A percentile compares a stretch with the other conserved stretches of the same genome.
phyloP scores from a whole-genome alignment of 2,113 vertebrate species.

The Myanophis thanlyinensis region DNA sequence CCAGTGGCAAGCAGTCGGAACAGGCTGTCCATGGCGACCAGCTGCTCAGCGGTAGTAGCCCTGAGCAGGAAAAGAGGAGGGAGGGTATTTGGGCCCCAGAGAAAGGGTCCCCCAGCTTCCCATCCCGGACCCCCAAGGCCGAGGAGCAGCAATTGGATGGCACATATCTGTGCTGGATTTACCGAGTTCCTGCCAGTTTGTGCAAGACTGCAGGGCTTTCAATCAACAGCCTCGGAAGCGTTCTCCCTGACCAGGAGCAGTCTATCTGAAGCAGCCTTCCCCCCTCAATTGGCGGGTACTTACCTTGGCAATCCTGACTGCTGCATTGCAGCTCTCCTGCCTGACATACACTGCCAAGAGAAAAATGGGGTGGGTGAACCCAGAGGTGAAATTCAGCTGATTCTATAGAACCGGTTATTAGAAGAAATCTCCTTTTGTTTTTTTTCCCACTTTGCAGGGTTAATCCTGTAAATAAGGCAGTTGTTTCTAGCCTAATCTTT shows the following conservation, averaged over 20 bases:
- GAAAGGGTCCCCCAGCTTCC: neutral
- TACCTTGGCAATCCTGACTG: constrained; percentile 80
- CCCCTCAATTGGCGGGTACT: neutral
- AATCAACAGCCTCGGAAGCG: rapidly evolving
- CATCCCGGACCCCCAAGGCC: no score
- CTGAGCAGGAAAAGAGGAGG: constrained; percentile 4
- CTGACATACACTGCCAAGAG: constrained; percentile 74
- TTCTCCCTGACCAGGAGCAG: neutral
- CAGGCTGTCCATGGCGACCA: constrained; percentile 87
- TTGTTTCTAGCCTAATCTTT: no score
- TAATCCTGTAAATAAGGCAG: no score
- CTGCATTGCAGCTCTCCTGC: constrained; percentile 76
- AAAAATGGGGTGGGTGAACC: no score
- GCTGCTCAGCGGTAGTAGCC: constrained; percentile 72
- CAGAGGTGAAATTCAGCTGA: no score
- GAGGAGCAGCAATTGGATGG: no score
- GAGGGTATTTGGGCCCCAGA: neutral
- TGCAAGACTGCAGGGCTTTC: neutral
- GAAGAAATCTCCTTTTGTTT: no score
- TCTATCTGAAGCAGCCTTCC: neutral
- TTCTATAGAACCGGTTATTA: no score
- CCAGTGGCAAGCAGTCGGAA: constrained; percentile 71
- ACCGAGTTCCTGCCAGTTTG: neutral
- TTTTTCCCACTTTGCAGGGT: no score
- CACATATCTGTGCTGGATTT: neutral